Evolutionary conservation across 1,140 invertebrate species (phyloP).

Genomic region (Wasmannia auropunctata): DNA sequence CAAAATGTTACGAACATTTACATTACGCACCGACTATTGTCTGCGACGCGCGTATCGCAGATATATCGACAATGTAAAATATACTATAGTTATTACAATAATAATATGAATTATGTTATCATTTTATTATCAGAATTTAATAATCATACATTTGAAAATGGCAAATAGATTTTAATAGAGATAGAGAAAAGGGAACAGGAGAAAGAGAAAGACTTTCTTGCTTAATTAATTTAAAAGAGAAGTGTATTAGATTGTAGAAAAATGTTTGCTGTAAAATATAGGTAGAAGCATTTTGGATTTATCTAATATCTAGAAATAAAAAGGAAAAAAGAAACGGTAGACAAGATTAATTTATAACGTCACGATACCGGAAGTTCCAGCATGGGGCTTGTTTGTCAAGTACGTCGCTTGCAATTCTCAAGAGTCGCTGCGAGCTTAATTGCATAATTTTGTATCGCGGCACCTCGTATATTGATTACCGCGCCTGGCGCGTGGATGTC

Average conservation of each 20-base stretch:
- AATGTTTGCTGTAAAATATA: no score
- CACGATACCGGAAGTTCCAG: conserved; percentile 38
- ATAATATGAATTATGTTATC: neutral
- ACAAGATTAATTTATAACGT: conserved; percentile 41
- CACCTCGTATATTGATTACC: conserved; percentile 58
- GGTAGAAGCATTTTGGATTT: neutral
- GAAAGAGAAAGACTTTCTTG: neutral
- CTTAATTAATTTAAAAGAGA: neutral
- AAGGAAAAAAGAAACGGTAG: neutral
- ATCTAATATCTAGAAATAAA: neutral
- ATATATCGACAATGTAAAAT: neutral
- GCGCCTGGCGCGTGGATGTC: conserved; percentile 46
- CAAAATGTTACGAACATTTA: conserved; percentile 3
- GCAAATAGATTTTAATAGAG: neutral
- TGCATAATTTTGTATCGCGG: conserved; percentile 56
- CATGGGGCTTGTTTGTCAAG: conserved; percentile 42
- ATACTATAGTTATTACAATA: neutral
- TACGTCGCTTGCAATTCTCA: conserved; percentile 28
- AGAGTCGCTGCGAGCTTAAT: conserved; percentile 49
- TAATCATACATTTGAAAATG: neutral
- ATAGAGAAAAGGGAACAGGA: neutral
- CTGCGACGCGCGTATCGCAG: neutral
- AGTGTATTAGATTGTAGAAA: neutral
- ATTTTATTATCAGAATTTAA: neutral
- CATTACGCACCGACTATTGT: neutral